Percentiles rank a stretch among this genome's conserved stretches.
These are phyloP conservation scores for Canis aureus DNA, from an alignment of 2,113 vertebrate species.

Conservation along the genomic window DNA sequence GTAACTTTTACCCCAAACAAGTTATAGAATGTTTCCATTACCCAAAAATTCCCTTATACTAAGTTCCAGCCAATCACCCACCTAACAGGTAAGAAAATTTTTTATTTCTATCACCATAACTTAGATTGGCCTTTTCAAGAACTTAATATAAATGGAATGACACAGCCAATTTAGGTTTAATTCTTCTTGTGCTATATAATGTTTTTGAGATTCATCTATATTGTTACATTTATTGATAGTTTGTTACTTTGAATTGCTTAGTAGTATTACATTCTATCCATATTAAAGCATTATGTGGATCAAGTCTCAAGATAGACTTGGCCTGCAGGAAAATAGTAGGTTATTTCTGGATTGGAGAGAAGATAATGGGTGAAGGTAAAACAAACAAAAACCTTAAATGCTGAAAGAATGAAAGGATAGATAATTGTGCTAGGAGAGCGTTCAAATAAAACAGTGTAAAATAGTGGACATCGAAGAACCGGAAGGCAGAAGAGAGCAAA, in stretches of 20 bases:
- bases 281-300: neutral
- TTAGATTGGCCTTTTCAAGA: conserved; percentile 11
- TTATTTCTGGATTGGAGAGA: conserved; percentile 11
- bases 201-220: conserved; percentile 28
- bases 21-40: conserved; percentile 2
- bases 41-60: neutral
- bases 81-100: neutral
- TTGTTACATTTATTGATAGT: neutral
- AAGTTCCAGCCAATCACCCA: neutral
- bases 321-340: neutral
- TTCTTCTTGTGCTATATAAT: conserved; percentile 21
- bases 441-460: conserved; percentile 32
- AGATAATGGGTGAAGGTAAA: conserved; percentile 1
- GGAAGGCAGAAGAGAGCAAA: conserved; percentile 24
- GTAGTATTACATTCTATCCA: neutral
- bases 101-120: conserved; percentile 1
- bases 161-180: neutral
- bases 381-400: neutral
- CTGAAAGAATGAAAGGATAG: neutral
- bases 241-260: conserved; percentile 6
- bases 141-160: conserved; percentile 50
- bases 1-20: neutral
- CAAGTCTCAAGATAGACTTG: neutral
- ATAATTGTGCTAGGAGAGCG: neutral
- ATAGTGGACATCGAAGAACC: neutral